Conservation (phyloP, 2,113 vertebrate genomes). For the Megaleporinus macrocephalus region DNA sequence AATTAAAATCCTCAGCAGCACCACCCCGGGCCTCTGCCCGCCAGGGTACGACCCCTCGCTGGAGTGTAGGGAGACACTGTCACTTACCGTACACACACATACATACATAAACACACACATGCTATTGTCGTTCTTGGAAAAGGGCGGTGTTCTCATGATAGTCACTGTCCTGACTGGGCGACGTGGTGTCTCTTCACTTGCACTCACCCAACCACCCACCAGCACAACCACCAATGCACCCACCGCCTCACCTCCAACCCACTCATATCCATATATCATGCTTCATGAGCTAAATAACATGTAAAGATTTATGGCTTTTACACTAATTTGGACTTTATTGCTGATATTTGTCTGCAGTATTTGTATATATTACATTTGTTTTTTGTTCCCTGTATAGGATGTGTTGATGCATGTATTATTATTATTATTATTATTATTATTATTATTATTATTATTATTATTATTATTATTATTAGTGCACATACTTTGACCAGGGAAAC, state of each 20-base stretch:
- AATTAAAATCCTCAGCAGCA: slow-evolving; percentile 83
- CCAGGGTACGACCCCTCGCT: slow-evolving; percentile 58
- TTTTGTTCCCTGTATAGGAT: too few relatives aligned
- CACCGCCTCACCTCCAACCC: background rate
- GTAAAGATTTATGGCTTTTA: too few relatives aligned
- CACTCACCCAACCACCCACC: background rate
- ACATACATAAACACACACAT: slow-evolving; percentile 1
- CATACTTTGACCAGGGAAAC: too few relatives aligned
- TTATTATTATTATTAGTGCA: too few relatives aligned
- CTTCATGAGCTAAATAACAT: too few relatives aligned
- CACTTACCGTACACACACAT: slow-evolving; percentile 37
- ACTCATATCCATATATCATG: background rate
- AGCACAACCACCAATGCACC: background rate
- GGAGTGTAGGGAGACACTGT: slow-evolving; percentile 50
- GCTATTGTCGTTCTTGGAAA: slow-evolving; percentile 14
- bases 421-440: too few relatives aligned
- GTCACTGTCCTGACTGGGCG: slow-evolving; percentile 37
- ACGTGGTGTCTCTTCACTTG: slow-evolving; percentile 27
- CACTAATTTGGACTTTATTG: too few relatives aligned
- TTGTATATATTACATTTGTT: too few relatives aligned
- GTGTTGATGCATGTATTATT: too few relatives aligned
- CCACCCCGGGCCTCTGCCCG: slow-evolving; percentile 54
- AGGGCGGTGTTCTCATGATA: slow-evolving; percentile 23
- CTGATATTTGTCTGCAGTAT: too few relatives aligned
- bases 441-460: too few relatives aligned